Evolutionary conservation across 2,113 vertebrate genomes (phyloP).

Genomic region (Desmodus rotundus): DNA sequence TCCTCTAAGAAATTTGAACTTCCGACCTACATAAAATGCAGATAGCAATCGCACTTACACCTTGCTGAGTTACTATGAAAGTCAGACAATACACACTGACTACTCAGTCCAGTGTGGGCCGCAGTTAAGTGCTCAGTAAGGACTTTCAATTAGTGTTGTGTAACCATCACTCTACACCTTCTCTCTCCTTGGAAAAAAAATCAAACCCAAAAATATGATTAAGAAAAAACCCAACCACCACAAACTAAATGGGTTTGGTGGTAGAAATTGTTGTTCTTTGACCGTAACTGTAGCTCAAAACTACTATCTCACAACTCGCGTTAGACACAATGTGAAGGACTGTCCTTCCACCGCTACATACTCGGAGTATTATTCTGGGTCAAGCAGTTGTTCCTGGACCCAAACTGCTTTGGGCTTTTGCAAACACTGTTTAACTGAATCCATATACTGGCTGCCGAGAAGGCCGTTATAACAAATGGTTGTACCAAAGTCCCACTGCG

Average conservation of each 20-base stretch:
- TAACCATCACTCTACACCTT: neutral
- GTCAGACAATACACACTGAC: neutral
- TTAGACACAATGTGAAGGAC: neutral
- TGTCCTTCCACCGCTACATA: neutral
- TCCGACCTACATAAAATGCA: neutral
- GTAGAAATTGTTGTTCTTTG: neutral
- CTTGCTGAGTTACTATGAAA: neutral
- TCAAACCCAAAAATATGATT: neutral
- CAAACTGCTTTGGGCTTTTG: neutral
- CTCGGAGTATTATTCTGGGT: neutral
- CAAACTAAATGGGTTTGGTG: neutral
- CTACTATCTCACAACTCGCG: neutral
- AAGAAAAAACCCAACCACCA: neutral
- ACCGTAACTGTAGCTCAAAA: neutral
- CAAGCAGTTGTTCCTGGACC: neutral
- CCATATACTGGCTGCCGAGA: neutral
- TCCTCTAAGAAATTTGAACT: slow-evolving; percentile 15
- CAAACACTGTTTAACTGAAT: neutral
- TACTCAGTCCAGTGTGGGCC: neutral
- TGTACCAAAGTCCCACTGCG: neutral
- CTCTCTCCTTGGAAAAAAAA: neutral
- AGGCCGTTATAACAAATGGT: neutral
- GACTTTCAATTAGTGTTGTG: neutral
- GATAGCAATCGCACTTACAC: neutral
- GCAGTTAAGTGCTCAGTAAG: neutral